Evolutionary conservation across 2,888 invertebrate genomes (phyloP).

Genomic region (Rhabditophanes sp.): DNA sequence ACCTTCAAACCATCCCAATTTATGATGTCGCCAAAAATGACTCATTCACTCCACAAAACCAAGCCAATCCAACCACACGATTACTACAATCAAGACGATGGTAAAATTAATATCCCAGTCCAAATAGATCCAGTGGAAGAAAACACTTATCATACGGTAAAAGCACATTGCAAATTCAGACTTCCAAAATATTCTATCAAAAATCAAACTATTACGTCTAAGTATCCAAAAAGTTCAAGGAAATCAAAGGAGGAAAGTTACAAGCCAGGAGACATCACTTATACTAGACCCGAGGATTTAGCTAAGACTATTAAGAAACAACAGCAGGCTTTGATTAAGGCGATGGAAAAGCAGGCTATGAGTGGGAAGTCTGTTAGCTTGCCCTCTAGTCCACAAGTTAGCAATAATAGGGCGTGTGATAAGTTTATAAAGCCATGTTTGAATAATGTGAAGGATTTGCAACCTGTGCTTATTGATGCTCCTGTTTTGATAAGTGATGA

Average conservation of each 20-base stretch:
- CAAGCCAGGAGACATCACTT: constrained; percentile 54
- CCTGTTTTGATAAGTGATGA: neutral
- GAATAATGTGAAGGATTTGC: constrained; percentile 4
- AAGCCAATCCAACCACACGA: too few relatives aligned
- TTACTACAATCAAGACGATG: too few relatives aligned
- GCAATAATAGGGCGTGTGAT: constrained; percentile 4
- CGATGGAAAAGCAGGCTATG: too few relatives aligned
- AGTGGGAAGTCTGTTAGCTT: too few relatives aligned
- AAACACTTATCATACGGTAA: too few relatives aligned
- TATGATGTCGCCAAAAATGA: neutral
- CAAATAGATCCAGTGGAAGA: too few relatives aligned
- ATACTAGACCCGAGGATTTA: constrained; percentile 57
- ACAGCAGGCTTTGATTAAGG: constrained; percentile 52
- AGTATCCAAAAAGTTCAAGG: too few relatives aligned
- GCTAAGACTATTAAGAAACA: constrained; percentile 58
- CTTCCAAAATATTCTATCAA: constrained; percentile 3
- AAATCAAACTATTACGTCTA: too few relatives aligned
- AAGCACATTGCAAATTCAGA: constrained; percentile 2
- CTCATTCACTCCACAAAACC: too few relatives aligned
- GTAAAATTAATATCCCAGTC: too few relatives aligned
- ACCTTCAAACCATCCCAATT: neutral
- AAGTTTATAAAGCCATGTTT: neutral
- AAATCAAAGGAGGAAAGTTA: too few relatives aligned
- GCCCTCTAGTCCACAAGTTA: neutral
- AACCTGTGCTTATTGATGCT: constrained; percentile 1